phyloP scores from a whole-genome alignment of 2,888 invertebrate genomes.

The Drosophila borborema region DNA sequence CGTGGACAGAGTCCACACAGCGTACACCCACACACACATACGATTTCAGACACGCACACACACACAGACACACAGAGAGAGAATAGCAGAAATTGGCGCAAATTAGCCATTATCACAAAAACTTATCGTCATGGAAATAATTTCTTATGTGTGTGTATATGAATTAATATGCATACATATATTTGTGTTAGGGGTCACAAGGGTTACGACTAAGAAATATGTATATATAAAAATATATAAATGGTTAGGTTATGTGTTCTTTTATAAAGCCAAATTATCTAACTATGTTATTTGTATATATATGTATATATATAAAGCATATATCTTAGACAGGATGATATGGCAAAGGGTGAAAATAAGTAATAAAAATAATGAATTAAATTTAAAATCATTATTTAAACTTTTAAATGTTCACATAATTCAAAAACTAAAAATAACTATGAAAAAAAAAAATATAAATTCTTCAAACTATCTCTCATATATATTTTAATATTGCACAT shows the following conservation, averaged over 20 bases:
- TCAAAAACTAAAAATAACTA: no score
- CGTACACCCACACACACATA: constrained; percentile 22
- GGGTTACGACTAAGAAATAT: not conserved
- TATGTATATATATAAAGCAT: no score
- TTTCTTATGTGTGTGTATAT: not conserved
- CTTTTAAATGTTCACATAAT: no score
- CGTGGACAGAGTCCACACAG: constrained; percentile 29
- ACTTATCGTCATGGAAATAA: constrained; percentile 31
- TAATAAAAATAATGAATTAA: no score
- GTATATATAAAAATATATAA: not conserved
- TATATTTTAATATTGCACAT: not conserved
- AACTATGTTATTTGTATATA: no score
- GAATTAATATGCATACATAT: not conserved
- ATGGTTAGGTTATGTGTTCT: no score
- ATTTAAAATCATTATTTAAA: no score
- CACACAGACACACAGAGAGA: constrained; percentile 32
- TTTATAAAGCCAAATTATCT: no score
- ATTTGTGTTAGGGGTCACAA: not conserved
- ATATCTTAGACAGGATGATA: no score
- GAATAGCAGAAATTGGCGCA: constrained; percentile 22
- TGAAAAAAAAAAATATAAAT: no score
- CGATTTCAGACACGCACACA: constrained; percentile 20
- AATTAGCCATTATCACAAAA: constrained; percentile 29
- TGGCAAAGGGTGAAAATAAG: no score
- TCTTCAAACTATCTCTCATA: no score